Evolutionary conservation across 2,113 vertebrate species (phyloP).

Genomic region (Epinephelus moara): DNA sequence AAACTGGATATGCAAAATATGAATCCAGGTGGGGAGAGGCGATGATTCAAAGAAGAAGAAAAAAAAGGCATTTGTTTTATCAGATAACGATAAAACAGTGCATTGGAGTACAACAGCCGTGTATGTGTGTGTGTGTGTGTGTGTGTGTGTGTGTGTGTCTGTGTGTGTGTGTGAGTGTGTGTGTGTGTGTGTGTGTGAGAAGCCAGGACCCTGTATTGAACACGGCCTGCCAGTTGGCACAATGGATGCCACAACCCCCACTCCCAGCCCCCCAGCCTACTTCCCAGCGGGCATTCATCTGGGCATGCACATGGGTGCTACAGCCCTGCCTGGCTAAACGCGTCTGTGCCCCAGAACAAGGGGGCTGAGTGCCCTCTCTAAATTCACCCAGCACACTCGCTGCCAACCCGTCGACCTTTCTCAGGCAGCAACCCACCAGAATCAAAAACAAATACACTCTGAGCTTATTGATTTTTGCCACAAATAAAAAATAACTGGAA

Average conservation of each 20-base stretch:
- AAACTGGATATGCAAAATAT: slow-evolving; percentile 67
- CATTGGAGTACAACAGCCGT: slow-evolving; percentile 29
- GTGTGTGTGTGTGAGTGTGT: slow-evolving; percentile 48
- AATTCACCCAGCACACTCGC: slow-evolving; percentile 62
- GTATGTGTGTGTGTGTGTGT: slow-evolving; percentile 45
- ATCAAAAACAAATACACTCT: slow-evolving; percentile 38
- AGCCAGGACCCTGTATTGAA: slow-evolving; percentile 71
- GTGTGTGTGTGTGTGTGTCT: slow-evolving; percentile 44
- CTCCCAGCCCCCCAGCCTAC: slow-evolving; percentile 67
- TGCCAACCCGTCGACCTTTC: slow-evolving; percentile 74
- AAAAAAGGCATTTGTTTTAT: slow-evolving; percentile 37
- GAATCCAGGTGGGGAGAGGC: slow-evolving; percentile 52
- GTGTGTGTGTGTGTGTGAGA: slow-evolving; percentile 53
- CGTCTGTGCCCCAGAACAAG: slow-evolving; percentile 76
- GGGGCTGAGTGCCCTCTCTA: slow-evolving; percentile 73
- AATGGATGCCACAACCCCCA: slow-evolving; percentile 77
- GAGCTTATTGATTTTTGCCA: slow-evolving; percentile 51
- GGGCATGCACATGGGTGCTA: slow-evolving; percentile 81
- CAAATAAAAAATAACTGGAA: slow-evolving; percentile 13
- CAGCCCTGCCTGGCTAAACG: slow-evolving; percentile 73
- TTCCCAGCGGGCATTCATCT: slow-evolving; percentile 83
- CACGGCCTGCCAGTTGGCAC: slow-evolving; percentile 76
- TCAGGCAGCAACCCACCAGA: slow-evolving; percentile 64
- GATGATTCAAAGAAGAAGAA: slow-evolving; percentile 28
- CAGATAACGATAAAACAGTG: slow-evolving; percentile 36